phyloP scores from a whole-genome alignment of 2,888 invertebrate genomes.

The Chalcis sispes region DNA sequence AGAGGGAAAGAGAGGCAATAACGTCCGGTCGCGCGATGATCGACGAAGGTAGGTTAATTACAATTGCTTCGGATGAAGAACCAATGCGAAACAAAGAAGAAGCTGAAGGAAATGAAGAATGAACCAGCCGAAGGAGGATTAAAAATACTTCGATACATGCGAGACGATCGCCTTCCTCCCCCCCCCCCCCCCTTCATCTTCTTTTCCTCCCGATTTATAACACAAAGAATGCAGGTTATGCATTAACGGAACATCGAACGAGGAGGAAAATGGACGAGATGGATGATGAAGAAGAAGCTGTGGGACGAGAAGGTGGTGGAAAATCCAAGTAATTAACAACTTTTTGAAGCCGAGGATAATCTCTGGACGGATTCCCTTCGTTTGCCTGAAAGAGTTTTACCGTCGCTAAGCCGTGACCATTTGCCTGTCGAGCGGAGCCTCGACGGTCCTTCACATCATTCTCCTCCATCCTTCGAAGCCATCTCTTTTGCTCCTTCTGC shows the following conservation, averaged over 20 bases:
- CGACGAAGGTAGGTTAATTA: conserved; percentile 14
- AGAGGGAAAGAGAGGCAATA: conserved; percentile 11
- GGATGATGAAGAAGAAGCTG: neutral
- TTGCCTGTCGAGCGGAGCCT: conserved; percentile 71
- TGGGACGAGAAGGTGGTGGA: conserved; percentile 31
- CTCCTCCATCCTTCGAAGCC: conserved; percentile 55
- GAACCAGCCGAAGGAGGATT: conserved; percentile 11
- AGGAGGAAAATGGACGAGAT: neutral
- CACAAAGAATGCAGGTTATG: conserved; percentile 51
- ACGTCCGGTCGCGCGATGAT: conserved; percentile 7
- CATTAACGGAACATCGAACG: neutral
- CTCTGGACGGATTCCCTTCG: conserved; percentile 76
- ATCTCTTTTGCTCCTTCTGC: conserved; percentile 60
- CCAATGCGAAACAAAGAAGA: conserved; percentile 7
- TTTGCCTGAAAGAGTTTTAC: conserved; percentile 75
- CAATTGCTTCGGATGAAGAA: conserved; percentile 11
- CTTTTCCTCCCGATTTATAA: neutral
- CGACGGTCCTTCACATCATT: conserved; percentile 65
- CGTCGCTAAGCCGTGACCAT: conserved; percentile 75
- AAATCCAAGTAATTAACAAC: conserved; percentile 77
- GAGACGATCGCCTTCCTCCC: too few species aligned
- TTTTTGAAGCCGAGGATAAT: conserved; percentile 76
- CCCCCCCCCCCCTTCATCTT: too few species aligned
- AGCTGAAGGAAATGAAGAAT: neutral
- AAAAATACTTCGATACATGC: conserved; percentile 5